Evolutionary conservation across 2,888 invertebrate genomes (phyloP), one percentile per base, ranked within the genome.

Genomic region (Agriopis aurantiaria): DNA sequence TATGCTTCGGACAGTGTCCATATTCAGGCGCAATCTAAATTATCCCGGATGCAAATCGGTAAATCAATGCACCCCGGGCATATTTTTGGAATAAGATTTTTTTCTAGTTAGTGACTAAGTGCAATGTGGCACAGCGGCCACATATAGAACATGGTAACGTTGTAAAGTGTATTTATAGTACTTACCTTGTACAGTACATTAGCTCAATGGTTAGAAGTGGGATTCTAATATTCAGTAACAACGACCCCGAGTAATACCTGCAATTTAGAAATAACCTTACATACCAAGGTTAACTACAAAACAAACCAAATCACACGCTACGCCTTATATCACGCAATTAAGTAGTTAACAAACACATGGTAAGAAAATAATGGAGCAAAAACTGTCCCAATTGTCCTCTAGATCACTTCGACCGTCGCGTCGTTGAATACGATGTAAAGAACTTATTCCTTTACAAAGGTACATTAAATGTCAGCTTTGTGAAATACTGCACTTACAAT

Each of bases 401-500:
- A 23, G 17, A 23, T 23, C 17, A 23, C 17, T 23, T 69, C 53
- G 63, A 59, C 64, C 59, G 7, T 46, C 43, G 23, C 43, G 23
- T 63, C 52, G 9, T 51, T 51, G 4, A 51, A 23, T 51, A 9
- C 17, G 10, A 33, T 1, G 14, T 51, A 51, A 51, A 45, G 63
- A 48, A 58, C 5, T 33, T 33, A 5, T 51, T 63, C 52, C 64
- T 68, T 68, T 63, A 52, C 68, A 58, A 33, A 33, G 33, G 33
- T 63, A 58, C 62, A 51, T 52, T 60, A 55, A n/a, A 53, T 14
- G 46, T 33, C 40, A 10, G 12, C 46, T 43, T 68, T 51, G 51
- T 51, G 9, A 6, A 17, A 45, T 51, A 45, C 64, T 65, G 58
- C 65, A 58, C 51, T 59, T 58, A 17, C 17, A 40, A 58, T 52